Evolutionary conservation across 2,888 invertebrate species (phyloP).

Genomic region (Cecidostiba fungosa): DNA sequence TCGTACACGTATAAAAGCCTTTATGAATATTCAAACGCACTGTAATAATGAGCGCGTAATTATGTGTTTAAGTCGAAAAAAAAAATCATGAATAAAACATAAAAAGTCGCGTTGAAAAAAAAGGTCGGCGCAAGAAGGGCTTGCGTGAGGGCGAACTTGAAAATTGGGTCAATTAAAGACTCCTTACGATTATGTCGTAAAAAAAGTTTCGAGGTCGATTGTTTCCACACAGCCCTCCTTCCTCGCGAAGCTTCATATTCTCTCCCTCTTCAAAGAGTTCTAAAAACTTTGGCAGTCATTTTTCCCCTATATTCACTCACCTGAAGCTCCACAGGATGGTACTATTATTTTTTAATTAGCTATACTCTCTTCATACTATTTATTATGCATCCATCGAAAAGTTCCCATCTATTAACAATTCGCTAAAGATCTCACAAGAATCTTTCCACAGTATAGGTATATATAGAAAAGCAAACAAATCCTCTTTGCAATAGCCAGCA

Average conservation of each 20-base stretch:
- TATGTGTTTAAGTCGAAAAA: neutral
- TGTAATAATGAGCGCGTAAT: neutral
- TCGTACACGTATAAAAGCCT: neutral
- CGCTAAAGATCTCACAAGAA: neutral
- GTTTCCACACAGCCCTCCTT: conserved; percentile 18
- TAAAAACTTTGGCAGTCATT: conserved; percentile 26
- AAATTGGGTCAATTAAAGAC: conserved; percentile 41
- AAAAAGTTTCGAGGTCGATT: conserved; percentile 45
- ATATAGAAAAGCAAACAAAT: neutral
- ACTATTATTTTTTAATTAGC: conserved; percentile 16
- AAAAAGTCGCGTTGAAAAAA: neutral
- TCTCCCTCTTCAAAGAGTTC: neutral
- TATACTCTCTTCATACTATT: neutral
- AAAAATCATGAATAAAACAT: neutral
- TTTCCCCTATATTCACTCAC: neutral
- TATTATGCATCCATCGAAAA: neutral
- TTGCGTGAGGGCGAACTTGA: neutral
- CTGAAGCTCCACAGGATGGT: neutral
- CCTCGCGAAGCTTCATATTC: neutral
- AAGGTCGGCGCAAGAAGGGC: neutral
- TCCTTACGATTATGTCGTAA: conserved; percentile 30
- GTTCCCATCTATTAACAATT: neutral
- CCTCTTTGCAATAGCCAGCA: neutral
- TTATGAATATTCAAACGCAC: neutral
- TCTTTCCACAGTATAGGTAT: neutral